Evolutionary conservation across 1,140 invertebrate species (phyloP).

Genomic region (Drosophila auraria): DNA sequence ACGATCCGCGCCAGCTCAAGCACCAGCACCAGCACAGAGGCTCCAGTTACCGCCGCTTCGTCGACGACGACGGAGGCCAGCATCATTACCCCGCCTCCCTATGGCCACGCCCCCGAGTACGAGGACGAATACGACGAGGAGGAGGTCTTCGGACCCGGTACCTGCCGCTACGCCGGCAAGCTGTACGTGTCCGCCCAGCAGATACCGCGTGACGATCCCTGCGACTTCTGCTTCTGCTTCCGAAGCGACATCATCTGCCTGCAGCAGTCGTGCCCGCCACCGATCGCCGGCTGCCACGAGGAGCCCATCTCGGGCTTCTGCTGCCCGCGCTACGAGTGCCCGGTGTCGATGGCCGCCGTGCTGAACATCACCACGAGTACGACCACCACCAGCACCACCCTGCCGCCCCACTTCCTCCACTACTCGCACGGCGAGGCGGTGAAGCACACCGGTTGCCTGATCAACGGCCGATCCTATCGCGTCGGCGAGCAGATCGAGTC

Average conservation of each 20-base stretch:
- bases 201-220: slow-evolving; percentile 96
- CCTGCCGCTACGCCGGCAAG: slow-evolving; percentile 95
- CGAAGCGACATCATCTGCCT: slow-evolving; percentile 97
- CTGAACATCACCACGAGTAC: slow-evolving; percentile 93
- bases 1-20: slow-evolving; percentile 23
- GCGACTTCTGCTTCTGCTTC: slow-evolving; percentile 99
- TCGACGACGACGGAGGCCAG: slow-evolving; percentile 57
- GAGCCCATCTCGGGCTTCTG: slow-evolving; percentile 97
- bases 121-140: slow-evolving; percentile 90
- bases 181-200: slow-evolving; percentile 97
- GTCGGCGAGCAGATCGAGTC: slow-evolving; percentile 93
- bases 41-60: slow-evolving; percentile 27
- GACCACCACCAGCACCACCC: slow-evolving; percentile 93
- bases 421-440: slow-evolving; percentile 91
- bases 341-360: slow-evolving; percentile 92
- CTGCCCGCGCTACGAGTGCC: slow-evolving; percentile 97
- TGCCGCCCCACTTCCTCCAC: slow-evolving; percentile 92
- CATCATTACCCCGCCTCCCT: slow-evolving; percentile 76
- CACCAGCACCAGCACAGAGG: slow-evolving; percentile 48
- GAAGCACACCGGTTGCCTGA: slow-evolving; percentile 92
- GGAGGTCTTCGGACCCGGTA: slow-evolving; percentile 92
- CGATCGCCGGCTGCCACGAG: slow-evolving; percentile 95
- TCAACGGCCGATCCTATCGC: slow-evolving; percentile 92
- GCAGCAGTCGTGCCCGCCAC: slow-evolving; percentile 97
- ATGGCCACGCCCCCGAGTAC: slow-evolving; percentile 80